Conservation (phyloP, 2,797 vertebrate genomes). For the Serranus cabrilla region DNA sequence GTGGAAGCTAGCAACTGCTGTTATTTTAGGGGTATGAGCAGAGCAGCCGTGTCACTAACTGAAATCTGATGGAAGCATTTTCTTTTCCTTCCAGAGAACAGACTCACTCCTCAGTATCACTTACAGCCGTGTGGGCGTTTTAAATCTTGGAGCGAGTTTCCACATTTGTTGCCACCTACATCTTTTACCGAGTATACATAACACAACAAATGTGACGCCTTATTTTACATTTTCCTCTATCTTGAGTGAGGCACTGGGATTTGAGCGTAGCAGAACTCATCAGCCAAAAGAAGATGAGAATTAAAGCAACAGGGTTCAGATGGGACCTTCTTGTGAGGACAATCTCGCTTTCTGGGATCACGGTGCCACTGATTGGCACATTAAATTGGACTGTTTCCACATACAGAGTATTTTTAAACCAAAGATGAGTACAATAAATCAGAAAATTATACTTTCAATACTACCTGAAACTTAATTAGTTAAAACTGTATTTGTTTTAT, state of each 20-base stretch:
- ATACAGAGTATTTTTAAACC: constrained; percentile 6
- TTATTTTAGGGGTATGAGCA: constrained; percentile 47
- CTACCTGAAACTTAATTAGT: background rate
- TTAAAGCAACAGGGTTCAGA: constrained; percentile 28
- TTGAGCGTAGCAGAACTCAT: constrained; percentile 31
- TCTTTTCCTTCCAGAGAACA: constrained; percentile 14
- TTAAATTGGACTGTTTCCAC: background rate
- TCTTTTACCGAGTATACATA: background rate
- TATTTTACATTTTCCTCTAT: constrained; percentile 8
- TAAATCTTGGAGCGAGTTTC: constrained; percentile 23
- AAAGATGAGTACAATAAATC: background rate
- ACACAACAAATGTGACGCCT: background rate
- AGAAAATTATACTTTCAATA: background rate
- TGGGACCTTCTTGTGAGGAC: constrained; percentile 26
- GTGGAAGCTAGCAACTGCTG: constrained; percentile 28
- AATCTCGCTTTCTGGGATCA: constrained; percentile 33
- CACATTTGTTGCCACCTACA: background rate
- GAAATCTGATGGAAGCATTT: constrained; percentile 16
- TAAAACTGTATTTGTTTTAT: background rate
- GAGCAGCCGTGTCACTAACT: background rate
- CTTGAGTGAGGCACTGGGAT: background rate
- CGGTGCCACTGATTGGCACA: constrained; percentile 1
- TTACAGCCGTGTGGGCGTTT: constrained; percentile 4
- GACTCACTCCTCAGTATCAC: constrained; percentile 2
- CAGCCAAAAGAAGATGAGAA: constrained; percentile 31